Percentiles rank a stretch among this genome's conserved stretches.
These are phyloP conservation scores for Campylomormyrus numenius DNA, from an alignment of 2,113 vertebrate species.

Conservation along the genomic window DNA sequence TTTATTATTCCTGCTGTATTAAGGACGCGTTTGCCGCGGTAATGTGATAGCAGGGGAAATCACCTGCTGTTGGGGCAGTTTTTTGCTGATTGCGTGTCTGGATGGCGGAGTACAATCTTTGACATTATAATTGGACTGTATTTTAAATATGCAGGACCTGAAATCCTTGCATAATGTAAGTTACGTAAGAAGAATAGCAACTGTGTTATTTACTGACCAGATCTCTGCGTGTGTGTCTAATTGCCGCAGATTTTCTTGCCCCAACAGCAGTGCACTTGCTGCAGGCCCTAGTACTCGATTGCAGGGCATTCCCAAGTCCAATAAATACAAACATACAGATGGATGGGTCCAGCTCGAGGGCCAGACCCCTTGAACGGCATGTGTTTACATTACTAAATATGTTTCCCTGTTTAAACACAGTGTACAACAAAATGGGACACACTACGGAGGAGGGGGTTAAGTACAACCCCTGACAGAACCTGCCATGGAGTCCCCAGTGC, in stretches of 20 bases:
- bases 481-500: neutral
- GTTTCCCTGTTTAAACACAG: neutral
- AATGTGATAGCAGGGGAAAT: neutral
- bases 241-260: neutral
- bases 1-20: neutral
- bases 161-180: slow-evolving; percentile 12
- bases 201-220: neutral
- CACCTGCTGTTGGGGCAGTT: neutral
- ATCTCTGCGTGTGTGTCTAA: neutral
- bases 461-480: neutral
- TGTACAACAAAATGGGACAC: neutral
- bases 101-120: neutral
- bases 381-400: neutral
- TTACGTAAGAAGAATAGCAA: neutral
- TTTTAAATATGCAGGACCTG: slow-evolving; percentile 14
- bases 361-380: neutral
- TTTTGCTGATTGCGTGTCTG: slow-evolving; percentile 3
- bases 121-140: neutral
- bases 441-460: neutral
- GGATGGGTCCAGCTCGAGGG: neutral
- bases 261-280: neutral
- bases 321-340: neutral
- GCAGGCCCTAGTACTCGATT: neutral
- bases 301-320: neutral
- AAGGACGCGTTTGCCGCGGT: neutral